These are phyloP conservation scores for Dasyprocta punctata DNA, from an alignment of 2,113 vertebrate species.

Conservation along the genomic window DNA sequence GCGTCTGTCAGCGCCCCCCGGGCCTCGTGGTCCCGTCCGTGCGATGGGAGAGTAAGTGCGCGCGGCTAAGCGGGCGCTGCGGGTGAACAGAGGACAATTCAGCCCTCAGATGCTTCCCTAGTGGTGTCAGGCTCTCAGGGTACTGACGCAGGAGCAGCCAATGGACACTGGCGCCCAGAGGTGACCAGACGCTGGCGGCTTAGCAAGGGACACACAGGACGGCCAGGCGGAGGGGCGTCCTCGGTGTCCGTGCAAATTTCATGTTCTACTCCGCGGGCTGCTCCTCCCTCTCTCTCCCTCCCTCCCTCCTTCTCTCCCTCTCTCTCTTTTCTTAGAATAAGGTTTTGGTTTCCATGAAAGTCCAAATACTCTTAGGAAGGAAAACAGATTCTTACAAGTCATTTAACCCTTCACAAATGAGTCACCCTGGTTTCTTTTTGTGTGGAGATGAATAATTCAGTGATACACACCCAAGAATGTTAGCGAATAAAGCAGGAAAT, in stretches of 20 bases:
- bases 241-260: neutral
- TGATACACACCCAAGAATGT: neutral
- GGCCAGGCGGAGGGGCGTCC: neutral
- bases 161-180: neutral
- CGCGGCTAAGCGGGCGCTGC: neutral
- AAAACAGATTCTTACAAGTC: neutral
- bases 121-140: neutral
- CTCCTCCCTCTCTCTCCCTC: neutral
- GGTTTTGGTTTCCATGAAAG: constrained; percentile 44
- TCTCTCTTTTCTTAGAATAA: neutral
- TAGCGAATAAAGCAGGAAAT: neutral
- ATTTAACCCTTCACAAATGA: constrained; percentile 19
- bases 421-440: neutral
- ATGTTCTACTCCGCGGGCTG: neutral
- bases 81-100: neutral
- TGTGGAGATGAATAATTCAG: constrained; percentile 5
- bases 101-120: neutral
- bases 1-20: neutral
- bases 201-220: too few species aligned
- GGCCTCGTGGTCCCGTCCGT: neutral
- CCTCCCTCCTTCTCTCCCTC: neutral
- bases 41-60: neutral
- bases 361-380: neutral
- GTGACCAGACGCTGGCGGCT: too few species aligned
- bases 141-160: neutral